Conservation (phyloP, 2,797 vertebrate genomes). For the Poeciliopsis turneri region DNA sequence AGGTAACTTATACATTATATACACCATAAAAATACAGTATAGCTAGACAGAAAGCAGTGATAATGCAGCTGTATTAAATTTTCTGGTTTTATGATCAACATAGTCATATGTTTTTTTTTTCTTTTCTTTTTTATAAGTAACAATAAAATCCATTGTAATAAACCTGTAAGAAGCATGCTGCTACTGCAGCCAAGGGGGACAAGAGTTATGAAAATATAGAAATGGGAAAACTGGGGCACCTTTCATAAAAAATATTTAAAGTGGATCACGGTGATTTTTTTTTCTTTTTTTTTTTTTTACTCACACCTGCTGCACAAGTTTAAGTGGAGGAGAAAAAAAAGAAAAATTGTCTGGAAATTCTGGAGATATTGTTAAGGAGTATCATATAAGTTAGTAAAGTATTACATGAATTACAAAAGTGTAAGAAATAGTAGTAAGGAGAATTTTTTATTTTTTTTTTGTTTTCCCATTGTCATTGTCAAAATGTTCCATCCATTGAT, state of each 20-base stretch:
- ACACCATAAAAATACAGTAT: constrained; percentile 26
- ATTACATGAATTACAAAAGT: not conserved
- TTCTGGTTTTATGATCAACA: constrained; percentile 4
- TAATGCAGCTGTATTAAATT: constrained; percentile 2
- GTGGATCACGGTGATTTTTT: constrained; percentile 9
- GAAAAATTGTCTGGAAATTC: not conserved
- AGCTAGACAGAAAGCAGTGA: constrained; percentile 13
- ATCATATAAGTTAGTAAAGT: not conserved
- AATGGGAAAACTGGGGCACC: constrained; percentile 9
- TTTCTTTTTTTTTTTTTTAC: not conserved
- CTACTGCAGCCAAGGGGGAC: constrained; percentile 17
- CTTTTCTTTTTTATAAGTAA: constrained; percentile 15
- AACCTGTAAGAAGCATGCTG: constrained; percentile 18
- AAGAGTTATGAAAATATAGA: constrained; percentile 26
- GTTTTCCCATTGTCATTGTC: not conserved
- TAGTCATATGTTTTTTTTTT: not conserved
- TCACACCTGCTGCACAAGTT: constrained; percentile 2
- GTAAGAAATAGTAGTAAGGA: not conserved
- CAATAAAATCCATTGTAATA: constrained; percentile 9
- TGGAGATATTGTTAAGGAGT: constrained; percentile 6
- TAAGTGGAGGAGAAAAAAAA: not conserved
- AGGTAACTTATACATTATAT: constrained; percentile 28
- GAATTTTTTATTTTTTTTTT: not conserved
- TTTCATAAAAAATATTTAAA: constrained; percentile 35
- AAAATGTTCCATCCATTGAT: not conserved